Percentiles rank a stretch among this genome's conserved stretches.
Evolutionary conservation across 1,140 invertebrate genomes (phyloP).

Genomic region (Bradysia coprophila): DNA sequence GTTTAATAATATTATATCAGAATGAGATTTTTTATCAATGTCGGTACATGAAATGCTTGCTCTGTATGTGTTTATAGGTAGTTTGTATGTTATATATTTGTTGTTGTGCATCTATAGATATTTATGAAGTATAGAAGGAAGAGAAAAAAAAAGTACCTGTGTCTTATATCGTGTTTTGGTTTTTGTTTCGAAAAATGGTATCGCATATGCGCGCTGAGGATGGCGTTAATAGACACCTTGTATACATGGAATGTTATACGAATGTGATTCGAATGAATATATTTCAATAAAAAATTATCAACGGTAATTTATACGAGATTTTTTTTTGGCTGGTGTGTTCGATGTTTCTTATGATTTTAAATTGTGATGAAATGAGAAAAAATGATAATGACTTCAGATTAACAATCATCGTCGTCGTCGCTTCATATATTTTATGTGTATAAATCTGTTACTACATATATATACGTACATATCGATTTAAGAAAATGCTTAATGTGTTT

Average conservation of each 20-base stretch:
- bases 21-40: neutral
- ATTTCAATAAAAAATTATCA: neutral
- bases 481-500: neutral
- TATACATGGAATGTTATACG: neutral
- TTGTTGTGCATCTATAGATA: no score
- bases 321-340: neutral
- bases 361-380: neutral
- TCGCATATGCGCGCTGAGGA: no score
- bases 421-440: no score
- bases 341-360: neutral
- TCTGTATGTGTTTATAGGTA: no score
- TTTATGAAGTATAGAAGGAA: no score
- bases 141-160: no score
- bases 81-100: no score
- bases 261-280: neutral
- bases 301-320: neutral
- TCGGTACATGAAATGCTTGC: no score
- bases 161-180: no score
- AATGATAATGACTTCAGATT: neutral
- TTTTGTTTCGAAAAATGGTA: no score
- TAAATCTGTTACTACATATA: no score
- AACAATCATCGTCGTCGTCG: neutral
- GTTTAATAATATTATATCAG: neutral
- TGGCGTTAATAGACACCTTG: neutral
- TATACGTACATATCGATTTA: no score